Base-by-base conservation (phyloP, 2,888 invertebrate genomes). In the Cryptus viduatorius region DNA sequence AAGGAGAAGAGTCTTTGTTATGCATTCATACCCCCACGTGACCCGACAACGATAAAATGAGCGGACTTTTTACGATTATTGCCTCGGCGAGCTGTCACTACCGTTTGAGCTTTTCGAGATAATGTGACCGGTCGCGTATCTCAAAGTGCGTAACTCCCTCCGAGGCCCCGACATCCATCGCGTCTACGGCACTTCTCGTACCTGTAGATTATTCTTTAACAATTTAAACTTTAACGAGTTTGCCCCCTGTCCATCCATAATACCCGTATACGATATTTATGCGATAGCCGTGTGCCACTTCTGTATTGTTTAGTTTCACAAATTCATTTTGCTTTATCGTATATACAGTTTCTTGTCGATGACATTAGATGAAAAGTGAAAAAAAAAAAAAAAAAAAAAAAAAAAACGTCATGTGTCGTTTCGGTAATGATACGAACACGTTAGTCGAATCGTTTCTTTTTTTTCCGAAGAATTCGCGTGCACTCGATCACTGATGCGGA, bases 21-120 rank as follows among this genome's bases (percentile, higher is more conserved):
- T 78, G 82, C 79, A 84, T 84, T 76, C 82, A 46, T 19, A 37
- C 65, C n/a, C 65, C 77, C 48, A 59, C 53, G 59, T 72, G 76
- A 71, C 77, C 82, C 76, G 69, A 84, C 83, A 86, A 89, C 90
- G 89, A 90, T 91, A 91, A 90, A 91, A 91, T 89, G 88, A 90
- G 88, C 89, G 88, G 87, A 85, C 87, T 90, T 91, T 92, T 92
- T 92, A 92, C 91, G 92, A 92, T 92, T 92, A 92, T 92, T 91
- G 88, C 91, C 88, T 89, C 78, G 82, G 87, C 89, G 88, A 90
- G 88, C 91, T 92, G 92, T 92, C 92, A 91, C 90, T 87, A 87
- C 87, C 86, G 87, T 87, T 87, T 86, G 83, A 86, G 86, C 82
- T 79, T 79, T 79, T 80, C 79, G 77, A 82, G 85, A 87, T 87